Evolutionary conservation across 2,113 vertebrate species (phyloP).

Genomic region (Psephotus haematonotus): DNA sequence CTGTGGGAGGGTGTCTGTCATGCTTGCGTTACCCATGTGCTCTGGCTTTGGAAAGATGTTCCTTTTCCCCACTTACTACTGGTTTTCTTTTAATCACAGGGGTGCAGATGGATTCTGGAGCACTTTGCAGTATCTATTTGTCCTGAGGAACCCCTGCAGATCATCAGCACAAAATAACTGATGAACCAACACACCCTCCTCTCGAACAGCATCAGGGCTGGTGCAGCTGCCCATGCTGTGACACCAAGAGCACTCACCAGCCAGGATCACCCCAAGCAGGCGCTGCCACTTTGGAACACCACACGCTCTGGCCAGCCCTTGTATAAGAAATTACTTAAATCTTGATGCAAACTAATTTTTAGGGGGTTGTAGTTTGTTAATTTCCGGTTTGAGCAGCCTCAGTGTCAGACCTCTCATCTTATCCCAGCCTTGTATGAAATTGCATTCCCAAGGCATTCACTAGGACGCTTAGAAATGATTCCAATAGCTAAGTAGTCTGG

Average conservation of each 20-base stretch:
- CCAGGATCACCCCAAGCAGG: background rate
- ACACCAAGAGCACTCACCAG: background rate
- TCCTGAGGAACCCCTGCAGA: background rate
- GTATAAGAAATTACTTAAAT: background rate
- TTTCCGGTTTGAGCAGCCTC: background rate
- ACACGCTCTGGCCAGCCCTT: background rate
- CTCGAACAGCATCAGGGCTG: background rate
- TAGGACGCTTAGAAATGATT: background rate
- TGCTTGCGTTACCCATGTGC: background rate
- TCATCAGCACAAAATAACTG: background rate
- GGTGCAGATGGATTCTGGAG: background rate
- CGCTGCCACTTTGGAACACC: background rate
- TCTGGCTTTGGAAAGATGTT: background rate
- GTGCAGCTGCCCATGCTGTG: background rate
- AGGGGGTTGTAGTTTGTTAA: background rate
- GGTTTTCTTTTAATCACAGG: background rate
- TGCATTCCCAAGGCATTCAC: background rate
- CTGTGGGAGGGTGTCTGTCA: conserved; percentile 44
- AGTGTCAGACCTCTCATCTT: background rate
- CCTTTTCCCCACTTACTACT: background rate
- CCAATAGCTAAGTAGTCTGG: background rate
- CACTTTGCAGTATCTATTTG: accelerated
- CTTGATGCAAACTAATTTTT: background rate
- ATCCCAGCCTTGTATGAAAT: background rate
- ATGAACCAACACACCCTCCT: background rate